A percentile compares a stretch with the other conserved stretches of the same genome.
phyloP scores from a whole-genome alignment of 35 echinoderm and acorn worm species.

The Diadema setosum region DNA sequence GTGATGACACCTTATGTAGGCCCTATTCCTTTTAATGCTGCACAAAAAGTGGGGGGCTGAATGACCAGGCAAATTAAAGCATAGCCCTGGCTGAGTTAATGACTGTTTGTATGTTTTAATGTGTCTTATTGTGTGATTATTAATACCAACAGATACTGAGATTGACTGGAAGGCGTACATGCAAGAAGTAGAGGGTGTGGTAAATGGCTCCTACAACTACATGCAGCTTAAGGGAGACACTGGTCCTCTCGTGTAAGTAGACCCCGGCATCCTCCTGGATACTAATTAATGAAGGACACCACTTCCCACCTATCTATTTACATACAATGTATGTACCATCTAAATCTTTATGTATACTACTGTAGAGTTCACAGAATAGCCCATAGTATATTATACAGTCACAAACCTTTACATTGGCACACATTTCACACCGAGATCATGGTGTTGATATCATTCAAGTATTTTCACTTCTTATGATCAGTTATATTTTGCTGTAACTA shows the following conservation, averaged over 20 bases:
- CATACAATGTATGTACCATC: too few relatives aligned
- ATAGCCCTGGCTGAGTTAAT: background rate
- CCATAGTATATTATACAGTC: too few relatives aligned
- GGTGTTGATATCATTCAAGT: too few relatives aligned
- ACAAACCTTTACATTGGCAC: too few relatives aligned
- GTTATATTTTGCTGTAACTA: too few relatives aligned
- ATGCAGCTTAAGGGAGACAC: slow-evolving; percentile 91
- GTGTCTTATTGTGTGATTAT: background rate
- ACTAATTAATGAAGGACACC: too few relatives aligned
- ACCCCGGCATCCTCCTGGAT: too few relatives aligned
- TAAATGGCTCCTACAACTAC: slow-evolving; percentile 99
- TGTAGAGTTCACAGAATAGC: too few relatives aligned
- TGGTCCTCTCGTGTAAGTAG: slow-evolving; percentile 95
- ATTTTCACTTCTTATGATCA: too few relatives aligned
- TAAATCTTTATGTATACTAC: too few relatives aligned
- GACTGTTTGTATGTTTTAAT: background rate
- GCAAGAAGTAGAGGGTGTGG: slow-evolving; percentile 95
- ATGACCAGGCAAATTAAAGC: background rate
- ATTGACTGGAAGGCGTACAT: slow-evolving; percentile 99
- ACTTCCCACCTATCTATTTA: too few relatives aligned
- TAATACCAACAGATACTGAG: slow-evolving; percentile 88
- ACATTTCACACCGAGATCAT: too few relatives aligned
- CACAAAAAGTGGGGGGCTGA: background rate
- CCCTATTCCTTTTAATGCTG: background rate
- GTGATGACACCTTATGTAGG: background rate